phyloP scores from a whole-genome alignment of 2,113 vertebrate genomes.

The Macrotus californicus region DNA sequence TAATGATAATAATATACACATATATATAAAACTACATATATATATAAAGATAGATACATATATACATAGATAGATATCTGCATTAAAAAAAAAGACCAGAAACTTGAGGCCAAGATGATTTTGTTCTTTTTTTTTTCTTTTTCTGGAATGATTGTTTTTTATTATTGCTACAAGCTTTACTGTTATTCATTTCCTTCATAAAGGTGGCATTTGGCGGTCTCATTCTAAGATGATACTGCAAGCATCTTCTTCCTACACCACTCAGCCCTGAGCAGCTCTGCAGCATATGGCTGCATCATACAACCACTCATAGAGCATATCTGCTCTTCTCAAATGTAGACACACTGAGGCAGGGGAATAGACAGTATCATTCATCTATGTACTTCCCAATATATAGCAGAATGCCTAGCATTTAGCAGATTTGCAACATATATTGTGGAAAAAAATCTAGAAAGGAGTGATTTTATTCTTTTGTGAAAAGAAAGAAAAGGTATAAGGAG shows the following conservation, averaged over 20 bases:
- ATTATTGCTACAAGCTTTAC: background rate
- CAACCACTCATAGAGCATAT: fast-evolving
- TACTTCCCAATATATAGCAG: background rate
- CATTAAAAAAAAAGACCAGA: background rate
- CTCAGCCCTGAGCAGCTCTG: background rate
- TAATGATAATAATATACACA: background rate
- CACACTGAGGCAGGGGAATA: fast-evolving
- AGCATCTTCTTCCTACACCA: background rate
- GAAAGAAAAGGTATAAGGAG: background rate
- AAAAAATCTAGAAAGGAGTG: background rate
- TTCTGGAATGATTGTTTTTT: background rate
- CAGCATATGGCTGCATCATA: fast-evolving
- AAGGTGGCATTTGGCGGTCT: background rate
- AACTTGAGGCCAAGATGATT: background rate
- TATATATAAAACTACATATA: background rate
- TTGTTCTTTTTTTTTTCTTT: background rate
- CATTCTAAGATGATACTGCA: background rate
- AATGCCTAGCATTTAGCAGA: background rate
- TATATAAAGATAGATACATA: background rate
- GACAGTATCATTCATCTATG: background rate
- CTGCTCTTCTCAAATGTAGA: background rate
- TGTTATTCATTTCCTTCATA: background rate
- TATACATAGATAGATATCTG: too few relatives aligned
- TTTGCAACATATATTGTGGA: background rate
- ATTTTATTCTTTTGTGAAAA: background rate